Evolutionary conservation across 2,888 invertebrate genomes (phyloP).

Genomic region (Allygus modestus): DNA sequence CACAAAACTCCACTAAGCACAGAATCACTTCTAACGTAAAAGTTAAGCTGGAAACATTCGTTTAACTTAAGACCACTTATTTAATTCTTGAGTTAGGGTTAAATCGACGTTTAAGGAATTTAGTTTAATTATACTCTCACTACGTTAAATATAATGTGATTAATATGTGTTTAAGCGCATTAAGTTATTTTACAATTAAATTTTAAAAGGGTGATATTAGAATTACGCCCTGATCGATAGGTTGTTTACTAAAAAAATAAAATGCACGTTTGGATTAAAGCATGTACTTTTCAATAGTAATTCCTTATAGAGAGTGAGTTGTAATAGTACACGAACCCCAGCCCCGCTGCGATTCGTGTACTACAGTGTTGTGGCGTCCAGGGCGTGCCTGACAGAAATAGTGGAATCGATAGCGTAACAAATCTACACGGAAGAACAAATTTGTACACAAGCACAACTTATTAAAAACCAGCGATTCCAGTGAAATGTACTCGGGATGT

Average conservation of each 20-base stretch:
- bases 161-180: neutral
- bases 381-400: neutral
- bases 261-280: neutral
- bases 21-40: conserved; percentile 25
- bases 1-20: conserved; percentile 52
- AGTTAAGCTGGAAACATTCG: conserved; percentile 33
- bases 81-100: neutral
- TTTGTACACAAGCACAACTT: conserved; percentile 8
- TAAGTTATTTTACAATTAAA: neutral
- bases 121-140: neutral
- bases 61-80: neutral
- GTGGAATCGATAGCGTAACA: neutral
- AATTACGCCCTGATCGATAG: neutral
- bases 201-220: neutral
- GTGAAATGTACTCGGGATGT: neutral
- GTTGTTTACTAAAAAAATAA: neutral
- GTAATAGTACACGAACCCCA: too few species aligned
- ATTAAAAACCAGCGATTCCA: neutral
- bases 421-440: neutral
- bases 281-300: neutral
- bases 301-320: neutral
- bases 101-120: neutral
- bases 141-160: neutral
- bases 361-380: neutral
- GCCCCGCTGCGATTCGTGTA: neutral